These are phyloP conservation scores for Pachypeltis micranthus DNA, from an alignment of 1,140 invertebrate species.

Conservation along the genomic window DNA sequence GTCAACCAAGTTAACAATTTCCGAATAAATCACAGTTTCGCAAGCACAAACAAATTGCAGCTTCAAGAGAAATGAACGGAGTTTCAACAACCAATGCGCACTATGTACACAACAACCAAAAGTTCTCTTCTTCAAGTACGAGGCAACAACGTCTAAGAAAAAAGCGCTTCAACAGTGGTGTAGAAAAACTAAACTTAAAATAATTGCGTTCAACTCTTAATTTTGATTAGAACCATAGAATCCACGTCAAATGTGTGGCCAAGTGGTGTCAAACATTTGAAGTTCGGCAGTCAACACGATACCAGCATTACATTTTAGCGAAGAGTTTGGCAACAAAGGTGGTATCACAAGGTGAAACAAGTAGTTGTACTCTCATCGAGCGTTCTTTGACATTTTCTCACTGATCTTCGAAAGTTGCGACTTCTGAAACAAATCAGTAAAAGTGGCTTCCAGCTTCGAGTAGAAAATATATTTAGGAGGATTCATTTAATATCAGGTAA, in stretches of 20 bases:
- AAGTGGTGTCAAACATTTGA: neutral
- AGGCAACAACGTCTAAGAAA: neutral
- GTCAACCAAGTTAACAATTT: neutral
- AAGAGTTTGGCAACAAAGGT: neutral
- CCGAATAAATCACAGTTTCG: neutral
- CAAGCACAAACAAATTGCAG: no score
- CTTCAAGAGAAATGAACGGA: no score
- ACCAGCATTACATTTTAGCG: neutral
- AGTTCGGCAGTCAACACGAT: neutral
- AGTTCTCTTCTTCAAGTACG: neutral
- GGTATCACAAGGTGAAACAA: neutral
- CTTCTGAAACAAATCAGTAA: constrained; percentile 20
- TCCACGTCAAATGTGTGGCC: neutral
- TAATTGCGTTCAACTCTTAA: neutral
- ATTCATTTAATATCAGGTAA: neutral
- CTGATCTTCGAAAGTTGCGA: constrained; percentile 18
- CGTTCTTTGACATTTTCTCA: constrained; percentile 15
- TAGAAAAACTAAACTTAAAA: neutral
- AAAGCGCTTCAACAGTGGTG: neutral
- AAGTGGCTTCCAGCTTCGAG: neutral
- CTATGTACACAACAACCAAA: neutral
- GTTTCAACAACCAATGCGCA: no score
- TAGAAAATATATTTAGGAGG: neutral
- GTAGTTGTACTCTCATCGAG: neutral
- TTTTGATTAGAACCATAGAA: neutral